Evolutionary conservation across 1,140 invertebrate species (phyloP).

Genomic region (Drosophila parvula): DNA sequence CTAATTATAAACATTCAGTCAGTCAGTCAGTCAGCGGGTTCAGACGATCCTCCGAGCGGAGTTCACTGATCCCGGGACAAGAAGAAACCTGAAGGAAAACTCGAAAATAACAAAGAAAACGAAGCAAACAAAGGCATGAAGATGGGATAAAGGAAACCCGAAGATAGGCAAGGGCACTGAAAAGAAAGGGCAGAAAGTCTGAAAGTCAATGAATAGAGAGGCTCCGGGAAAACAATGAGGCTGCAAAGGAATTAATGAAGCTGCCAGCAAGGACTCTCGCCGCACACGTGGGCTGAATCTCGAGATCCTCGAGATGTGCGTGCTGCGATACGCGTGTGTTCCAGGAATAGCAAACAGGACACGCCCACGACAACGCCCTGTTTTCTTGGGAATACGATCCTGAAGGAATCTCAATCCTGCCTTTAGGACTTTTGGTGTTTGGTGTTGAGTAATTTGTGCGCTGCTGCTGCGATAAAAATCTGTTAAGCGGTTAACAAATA

Average conservation of each 20-base stretch:
- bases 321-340: conserved; percentile 80
- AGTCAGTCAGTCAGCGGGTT: conserved; percentile 3
- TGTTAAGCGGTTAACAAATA: conserved; percentile 78
- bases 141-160: conserved; percentile 34
- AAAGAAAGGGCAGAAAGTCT: conserved; percentile 23
- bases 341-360: conserved; percentile 60
- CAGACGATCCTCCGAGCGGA: conserved; percentile 17
- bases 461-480: conserved; percentile 65
- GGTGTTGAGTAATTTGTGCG: conserved; percentile 80
- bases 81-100: conserved; percentile 21
- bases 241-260: conserved; percentile 43
- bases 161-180: conserved; percentile 11
- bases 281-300: conserved; percentile 43
- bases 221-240: conserved; percentile 12
- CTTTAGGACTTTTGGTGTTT: conserved; percentile 16
- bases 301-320: conserved; percentile 63
- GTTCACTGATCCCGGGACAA: conserved; percentile 30
- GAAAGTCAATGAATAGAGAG: conserved; percentile 34
- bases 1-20: conserved; percentile 36
- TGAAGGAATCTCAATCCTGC: conserved; percentile 42
- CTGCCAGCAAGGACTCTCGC: conserved; percentile 27
- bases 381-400: conserved; percentile 57
- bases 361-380: conserved; percentile 31
- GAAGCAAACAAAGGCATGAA: conserved; percentile 37
- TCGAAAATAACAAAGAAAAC: conserved; percentile 23